These are phyloP conservation scores for Borostomias antarcticus DNA, from an alignment of 2,797 vertebrate genomes.

Conservation along the genomic window DNA sequence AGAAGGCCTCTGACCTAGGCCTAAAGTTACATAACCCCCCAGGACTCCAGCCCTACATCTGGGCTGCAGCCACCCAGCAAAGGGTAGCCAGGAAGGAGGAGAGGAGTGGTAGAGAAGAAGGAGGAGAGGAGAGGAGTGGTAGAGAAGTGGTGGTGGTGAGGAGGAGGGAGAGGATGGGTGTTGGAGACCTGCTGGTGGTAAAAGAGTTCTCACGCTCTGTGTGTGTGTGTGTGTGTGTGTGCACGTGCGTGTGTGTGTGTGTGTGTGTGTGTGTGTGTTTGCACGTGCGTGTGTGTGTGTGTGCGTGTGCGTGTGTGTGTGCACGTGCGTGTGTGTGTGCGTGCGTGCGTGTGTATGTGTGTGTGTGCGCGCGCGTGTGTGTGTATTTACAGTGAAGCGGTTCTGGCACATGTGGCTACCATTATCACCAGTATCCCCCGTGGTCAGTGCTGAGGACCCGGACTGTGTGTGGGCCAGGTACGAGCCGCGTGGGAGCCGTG, in stretches of 20 bases:
- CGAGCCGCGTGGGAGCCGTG: neutral
- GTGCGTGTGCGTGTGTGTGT: slow-evolving; percentile 43
- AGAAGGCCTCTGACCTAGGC: slow-evolving; percentile 36
- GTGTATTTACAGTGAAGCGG: slow-evolving; percentile 65
- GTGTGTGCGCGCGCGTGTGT: slow-evolving; percentile 41
- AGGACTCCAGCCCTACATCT: slow-evolving; percentile 32
- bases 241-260: slow-evolving; percentile 42
- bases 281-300: slow-evolving; percentile 55
- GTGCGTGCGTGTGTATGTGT: slow-evolving; percentile 36
- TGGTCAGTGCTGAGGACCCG: slow-evolving; percentile 60
- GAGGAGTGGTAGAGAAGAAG: neutral
- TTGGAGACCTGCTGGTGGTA: neutral
- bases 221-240: slow-evolving; percentile 38
- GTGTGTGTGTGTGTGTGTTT: slow-evolving; percentile 52
- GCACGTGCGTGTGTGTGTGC: slow-evolving; percentile 38
- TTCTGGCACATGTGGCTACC: slow-evolving; percentile 73
- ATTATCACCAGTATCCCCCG: slow-evolving; percentile 64
- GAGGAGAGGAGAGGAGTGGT: too few relatives aligned
- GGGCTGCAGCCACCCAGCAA: slow-evolving; percentile 18
- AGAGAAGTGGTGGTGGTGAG: neutral
- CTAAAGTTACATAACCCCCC: slow-evolving; percentile 35
- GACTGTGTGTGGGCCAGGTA: slow-evolving; percentile 33
- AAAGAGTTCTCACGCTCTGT: slow-evolving; percentile 43
- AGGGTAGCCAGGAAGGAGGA: neutral
- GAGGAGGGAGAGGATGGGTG: neutral